A percentile compares a stretch with the other conserved stretches of the same genome.
Evolutionary conservation across 2,113 vertebrate genomes (phyloP).

Genomic region (Ptilorrhoa leucosticta): DNA sequence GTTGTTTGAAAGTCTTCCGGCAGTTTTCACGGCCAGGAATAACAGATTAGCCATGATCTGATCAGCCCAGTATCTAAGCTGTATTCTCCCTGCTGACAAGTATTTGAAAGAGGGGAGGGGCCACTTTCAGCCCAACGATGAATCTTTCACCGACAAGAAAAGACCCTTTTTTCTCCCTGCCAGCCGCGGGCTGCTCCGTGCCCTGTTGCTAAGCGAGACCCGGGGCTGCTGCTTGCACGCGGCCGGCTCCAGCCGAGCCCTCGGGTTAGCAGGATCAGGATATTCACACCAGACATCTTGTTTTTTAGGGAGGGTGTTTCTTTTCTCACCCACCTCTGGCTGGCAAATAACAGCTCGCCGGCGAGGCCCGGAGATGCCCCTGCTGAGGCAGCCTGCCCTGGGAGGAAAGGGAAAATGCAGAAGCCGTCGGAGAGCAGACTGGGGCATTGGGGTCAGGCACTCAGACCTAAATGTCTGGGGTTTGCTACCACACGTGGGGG

Average conservation of each 20-base stretch:
- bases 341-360: constrained; percentile 62
- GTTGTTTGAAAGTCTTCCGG: constrained; percentile 85
- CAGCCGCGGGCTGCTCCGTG: constrained; percentile 56
- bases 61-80: constrained; percentile 78
- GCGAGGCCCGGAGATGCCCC: constrained; percentile 23
- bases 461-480: not conserved
- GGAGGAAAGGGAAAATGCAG: constrained; percentile 16
- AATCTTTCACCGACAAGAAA: constrained; percentile 77
- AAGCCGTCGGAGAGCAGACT: not conserved
- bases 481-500: not conserved
- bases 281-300: constrained; percentile 70
- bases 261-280: constrained; percentile 48
- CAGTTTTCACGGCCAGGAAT: constrained; percentile 83
- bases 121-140: constrained; percentile 77
- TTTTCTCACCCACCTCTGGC: constrained; percentile 53
- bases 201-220: constrained; percentile 78
- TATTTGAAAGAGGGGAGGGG: constrained; percentile 76
- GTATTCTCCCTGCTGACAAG: constrained; percentile 79
- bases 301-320: not conserved
- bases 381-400: not conserved
- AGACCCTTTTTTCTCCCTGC: constrained; percentile 69
- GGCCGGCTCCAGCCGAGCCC: constrained; percentile 37
- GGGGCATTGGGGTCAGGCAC: not conserved
- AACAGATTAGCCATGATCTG: constrained; percentile 91
- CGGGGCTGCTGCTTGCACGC: constrained; percentile 57